These are phyloP conservation scores for Perdita meconis DNA, from an alignment of 2,888 invertebrate genomes.

Conservation along the genomic window DNA sequence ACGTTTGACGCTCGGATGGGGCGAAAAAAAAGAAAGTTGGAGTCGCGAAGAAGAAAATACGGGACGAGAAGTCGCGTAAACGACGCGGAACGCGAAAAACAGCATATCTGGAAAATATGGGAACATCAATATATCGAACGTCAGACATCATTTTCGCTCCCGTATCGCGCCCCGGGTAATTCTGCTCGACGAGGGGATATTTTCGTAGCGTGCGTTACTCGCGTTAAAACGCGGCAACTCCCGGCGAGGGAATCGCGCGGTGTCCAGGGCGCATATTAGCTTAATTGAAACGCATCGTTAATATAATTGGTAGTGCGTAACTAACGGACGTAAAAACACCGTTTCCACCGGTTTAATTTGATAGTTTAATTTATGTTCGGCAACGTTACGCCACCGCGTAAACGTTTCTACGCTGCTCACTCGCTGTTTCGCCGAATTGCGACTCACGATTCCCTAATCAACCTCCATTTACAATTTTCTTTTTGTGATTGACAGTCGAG, in stretches of 20 bases:
- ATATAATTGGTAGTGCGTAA: conserved; percentile 68
- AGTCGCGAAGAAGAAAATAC: neutral
- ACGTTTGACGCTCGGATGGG: too few species aligned
- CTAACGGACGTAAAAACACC: conserved; percentile 63
- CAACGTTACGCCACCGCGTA: conserved; percentile 21
- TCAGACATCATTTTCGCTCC: conserved; percentile 11
- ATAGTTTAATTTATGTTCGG: conserved; percentile 63
- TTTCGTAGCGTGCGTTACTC: conserved; percentile 32
- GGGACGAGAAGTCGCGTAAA: too few species aligned
- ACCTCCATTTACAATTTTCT: too few species aligned
- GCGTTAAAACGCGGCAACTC: conserved; percentile 40
- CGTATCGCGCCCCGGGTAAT: conserved; percentile 25
- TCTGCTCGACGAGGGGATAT: conserved; percentile 34
- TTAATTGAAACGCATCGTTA: conserved; percentile 70
- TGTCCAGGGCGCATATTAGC: conserved; percentile 63
- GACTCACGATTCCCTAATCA: neutral
- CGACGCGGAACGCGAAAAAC: neutral
- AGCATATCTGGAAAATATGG: neutral
- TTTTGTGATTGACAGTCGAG: too few species aligned
- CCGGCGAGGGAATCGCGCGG: conserved; percentile 20
- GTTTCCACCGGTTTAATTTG: conserved; percentile 43
- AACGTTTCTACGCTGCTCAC: conserved; percentile 22
- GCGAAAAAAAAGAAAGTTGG: neutral
- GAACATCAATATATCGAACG: neutral
- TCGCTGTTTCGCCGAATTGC: conserved; percentile 50